Base-by-base conservation (phyloP, 2,888 invertebrate genomes). In the Anaspis maculata region DNA sequence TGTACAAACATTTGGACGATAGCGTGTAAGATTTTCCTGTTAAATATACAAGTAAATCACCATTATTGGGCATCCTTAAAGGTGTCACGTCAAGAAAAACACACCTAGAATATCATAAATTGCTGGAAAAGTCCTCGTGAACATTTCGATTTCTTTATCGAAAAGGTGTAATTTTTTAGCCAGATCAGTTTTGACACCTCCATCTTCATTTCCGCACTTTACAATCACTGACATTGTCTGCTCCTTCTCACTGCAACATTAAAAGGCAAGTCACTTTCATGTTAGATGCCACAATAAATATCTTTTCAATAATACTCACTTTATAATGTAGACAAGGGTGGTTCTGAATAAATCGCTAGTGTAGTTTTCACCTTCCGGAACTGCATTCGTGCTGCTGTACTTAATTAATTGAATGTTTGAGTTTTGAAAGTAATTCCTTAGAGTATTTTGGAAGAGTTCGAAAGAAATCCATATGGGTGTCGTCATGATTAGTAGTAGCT, bases 61-160 rank as follows among this genome's bases (percentile, higher is more conserved):
- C 15, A 9, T 31, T 27, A n/a, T n/a, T n/a, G n/a, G n/a, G n/a
- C n/a, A n/a, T n/a, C n/a, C n/a, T 13, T 15, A 27, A 11, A 27
- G 32, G 29, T 35, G n/a, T n/a, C n/a, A n/a, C n/a, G n/a, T n/a
- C n/a, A n/a, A n/a, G n/a, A n/a, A n/a, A n/a, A n/a, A n/a, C n/a
- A n/a, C 32, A n/a, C 64, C 66, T 25, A 67, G 55, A 15, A 67
- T 51, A 33, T 66, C 54, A 45, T 69, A 63, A 41, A 70, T 51
- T 33, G 60, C 57, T 13, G 68, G 69, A 19, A 70, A 52, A 4
- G 66, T 63, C 46, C 60, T 61, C 49, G 41, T 37, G 34, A 56
- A 71, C 59, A 71, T 68, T 43, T 64, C 61, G 13, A 61, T 61
- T 49, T 71, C 69, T 21, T 64, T 66, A 40, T 62, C 53, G 48